Evolutionary conservation across 2,113 vertebrate species (phyloP).

Genomic region (Mohoua ochrocephala): DNA sequence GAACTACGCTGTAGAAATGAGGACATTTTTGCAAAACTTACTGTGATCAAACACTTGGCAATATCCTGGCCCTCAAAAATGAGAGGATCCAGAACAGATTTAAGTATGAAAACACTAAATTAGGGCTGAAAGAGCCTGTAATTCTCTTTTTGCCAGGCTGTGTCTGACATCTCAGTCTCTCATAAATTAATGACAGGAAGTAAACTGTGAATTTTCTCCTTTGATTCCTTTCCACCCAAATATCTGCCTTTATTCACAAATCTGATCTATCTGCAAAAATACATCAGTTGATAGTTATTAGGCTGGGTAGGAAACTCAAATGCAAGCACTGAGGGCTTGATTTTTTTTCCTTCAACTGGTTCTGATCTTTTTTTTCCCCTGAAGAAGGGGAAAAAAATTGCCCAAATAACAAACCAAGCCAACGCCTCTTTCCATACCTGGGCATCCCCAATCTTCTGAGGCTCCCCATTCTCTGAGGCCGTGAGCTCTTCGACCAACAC

Average conservation of each 20-base stretch:
- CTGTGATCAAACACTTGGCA: not conserved
- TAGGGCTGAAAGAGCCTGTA: not conserved
- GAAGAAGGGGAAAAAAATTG: accelerated
- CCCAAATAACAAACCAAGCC: not conserved
- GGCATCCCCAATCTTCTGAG: slow-evolving; percentile 72
- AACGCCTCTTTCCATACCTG: slow-evolving; percentile 60
- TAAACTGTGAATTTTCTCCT: not conserved
- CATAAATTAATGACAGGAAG: not conserved
- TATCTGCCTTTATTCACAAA: not conserved
- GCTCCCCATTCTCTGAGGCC: slow-evolving; percentile 83
- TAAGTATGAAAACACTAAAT: not conserved
- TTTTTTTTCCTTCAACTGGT: not conserved
- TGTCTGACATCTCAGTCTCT: not conserved
- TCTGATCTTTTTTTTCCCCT: not conserved
- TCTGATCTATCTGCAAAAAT: not conserved
- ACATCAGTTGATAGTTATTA: not conserved
- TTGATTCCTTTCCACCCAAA: not conserved
- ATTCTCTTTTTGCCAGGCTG: not conserved
- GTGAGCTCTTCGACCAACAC: slow-evolving; percentile 92
- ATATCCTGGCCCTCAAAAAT: not conserved
- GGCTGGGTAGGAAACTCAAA: not conserved
- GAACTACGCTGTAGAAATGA: not conserved
- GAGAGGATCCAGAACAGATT: not conserved
- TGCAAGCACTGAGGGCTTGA: not conserved
- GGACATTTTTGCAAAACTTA: not conserved